Evolutionary conservation across 2,113 vertebrate genomes (phyloP).

Genomic region (Etheostoma cragini): DNA sequence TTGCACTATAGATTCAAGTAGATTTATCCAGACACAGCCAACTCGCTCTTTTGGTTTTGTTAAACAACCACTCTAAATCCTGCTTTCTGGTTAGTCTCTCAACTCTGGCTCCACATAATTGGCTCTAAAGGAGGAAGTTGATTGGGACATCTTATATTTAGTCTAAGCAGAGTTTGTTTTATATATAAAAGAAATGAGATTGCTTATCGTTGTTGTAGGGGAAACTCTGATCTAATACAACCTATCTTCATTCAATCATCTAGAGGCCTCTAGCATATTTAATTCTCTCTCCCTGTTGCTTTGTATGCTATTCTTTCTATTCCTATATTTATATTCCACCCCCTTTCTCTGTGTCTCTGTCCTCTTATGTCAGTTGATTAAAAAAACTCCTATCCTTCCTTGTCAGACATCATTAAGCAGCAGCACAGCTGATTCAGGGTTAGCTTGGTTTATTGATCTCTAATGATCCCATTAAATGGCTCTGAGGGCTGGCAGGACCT

Average conservation of each 20-base stretch:
- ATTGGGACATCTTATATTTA: slow-evolving; percentile 25
- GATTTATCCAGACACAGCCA: slow-evolving; percentile 31
- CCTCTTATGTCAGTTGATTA: slow-evolving; percentile 46
- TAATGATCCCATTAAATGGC: slow-evolving; percentile 75
- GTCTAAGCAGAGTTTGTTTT: slow-evolving; percentile 39
- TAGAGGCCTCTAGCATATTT: neutral
- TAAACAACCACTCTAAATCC: slow-evolving; percentile 48
- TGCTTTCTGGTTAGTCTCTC: slow-evolving; percentile 38
- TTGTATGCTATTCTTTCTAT: slow-evolving; percentile 12
- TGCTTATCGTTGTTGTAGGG: slow-evolving; percentile 17
- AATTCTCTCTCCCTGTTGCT: neutral
- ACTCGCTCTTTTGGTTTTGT: slow-evolving; percentile 41
- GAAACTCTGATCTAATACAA: slow-evolving; percentile 29
- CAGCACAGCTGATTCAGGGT: slow-evolving; percentile 55
- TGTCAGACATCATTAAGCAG: slow-evolving; percentile 73
- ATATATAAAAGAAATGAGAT: slow-evolving; percentile 33
- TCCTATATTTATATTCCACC: slow-evolving; percentile 7
- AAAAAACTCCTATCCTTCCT: slow-evolving; percentile 50
- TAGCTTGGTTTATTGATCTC: slow-evolving; percentile 77
- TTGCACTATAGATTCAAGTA: slow-evolving; percentile 64
- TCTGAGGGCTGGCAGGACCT: slow-evolving; percentile 49
- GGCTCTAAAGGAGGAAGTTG: slow-evolving; percentile 44
- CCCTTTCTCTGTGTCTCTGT: neutral
- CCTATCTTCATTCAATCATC: slow-evolving; percentile 12
- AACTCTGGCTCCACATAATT: slow-evolving; percentile 57